Evolutionary conservation across 2,797 vertebrate genomes (phyloP), one percentile per base, ranked within the genome.

Genomic region (Crocodylus rhombifer): DNA sequence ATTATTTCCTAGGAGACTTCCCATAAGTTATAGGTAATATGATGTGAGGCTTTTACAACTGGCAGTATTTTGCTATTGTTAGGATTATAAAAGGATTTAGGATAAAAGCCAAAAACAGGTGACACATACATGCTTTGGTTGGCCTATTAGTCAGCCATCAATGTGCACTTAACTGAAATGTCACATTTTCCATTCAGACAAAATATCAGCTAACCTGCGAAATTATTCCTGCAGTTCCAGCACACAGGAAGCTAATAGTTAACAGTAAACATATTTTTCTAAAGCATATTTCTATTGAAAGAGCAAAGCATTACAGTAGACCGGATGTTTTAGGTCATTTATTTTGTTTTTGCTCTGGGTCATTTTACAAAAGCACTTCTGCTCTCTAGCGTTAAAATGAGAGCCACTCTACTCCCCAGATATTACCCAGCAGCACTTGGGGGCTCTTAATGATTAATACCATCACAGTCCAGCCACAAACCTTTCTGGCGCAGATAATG

Each of bases 401-500:
- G 98, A 99, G 98, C 98, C 98, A 97, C 98, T 98, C 97, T 95
- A 97, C 98, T 99, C 98, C 98, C 98, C 95, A 98, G 98, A 99
- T 98, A 99, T 98, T 98, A 98, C 99, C 98, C 98, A 97, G 98
- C 97, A 99, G 98, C 98, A 98, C 99, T 98, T 98, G 98, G 98
- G 98, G 98, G 98, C 98, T 98, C 98, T 98, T 98, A 98, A 99
- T 99, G 99, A 99, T 99, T 99, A 99, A 99, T 99, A 99, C 98
- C 99, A 99, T 98, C 97, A 98, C 98, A 98, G 99, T 99, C 99
- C 99, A 99, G 99, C 99, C 99, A 99, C 99, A 99, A 99, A 99
- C 99, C 99, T 99, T 99, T 99, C 99, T 99, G 98, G 98, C 92
- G 98, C 99, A 99, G 99, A 99, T 99, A 99, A 99, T 99, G 99